A percentile compares a stretch with the other conserved stretches of the same genome.
Evolutionary conservation across 2,113 vertebrate genomes (phyloP).

Genomic region (Chaetodon auriga): DNA sequence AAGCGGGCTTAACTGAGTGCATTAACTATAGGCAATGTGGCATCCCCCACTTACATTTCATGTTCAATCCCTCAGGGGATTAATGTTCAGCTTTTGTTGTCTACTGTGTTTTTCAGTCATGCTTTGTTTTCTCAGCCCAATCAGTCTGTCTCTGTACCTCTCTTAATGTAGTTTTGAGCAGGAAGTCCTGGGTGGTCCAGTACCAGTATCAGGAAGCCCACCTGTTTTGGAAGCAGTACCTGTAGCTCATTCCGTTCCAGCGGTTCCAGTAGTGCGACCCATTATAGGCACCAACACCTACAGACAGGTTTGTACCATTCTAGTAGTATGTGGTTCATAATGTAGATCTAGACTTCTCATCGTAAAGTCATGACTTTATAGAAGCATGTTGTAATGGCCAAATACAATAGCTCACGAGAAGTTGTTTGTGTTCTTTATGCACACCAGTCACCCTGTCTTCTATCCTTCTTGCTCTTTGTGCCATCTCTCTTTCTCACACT

Average conservation of each 20-base stretch:
- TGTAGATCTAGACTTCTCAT: not conserved
- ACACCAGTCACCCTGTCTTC: not conserved
- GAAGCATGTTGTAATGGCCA: not conserved
- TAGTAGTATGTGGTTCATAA: not conserved
- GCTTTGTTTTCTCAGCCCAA: not conserved
- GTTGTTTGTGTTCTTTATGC: not conserved
- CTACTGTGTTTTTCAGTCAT: not conserved
- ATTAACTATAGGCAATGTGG: not conserved
- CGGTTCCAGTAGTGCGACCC: slow-evolving; percentile 85
- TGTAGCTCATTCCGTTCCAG: slow-evolving; percentile 83
- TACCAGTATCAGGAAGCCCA: slow-evolving; percentile 82
- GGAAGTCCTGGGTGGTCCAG: slow-evolving; percentile 91
- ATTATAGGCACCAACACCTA: slow-evolving; percentile 95
- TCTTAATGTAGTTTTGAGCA: slow-evolving; percentile 87
- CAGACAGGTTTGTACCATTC: slow-evolving; percentile 84
- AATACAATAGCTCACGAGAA: not conserved
- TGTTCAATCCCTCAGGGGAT: not conserved
- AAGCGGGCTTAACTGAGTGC: not conserved
- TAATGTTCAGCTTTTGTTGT: not conserved
- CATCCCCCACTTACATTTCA: not conserved
- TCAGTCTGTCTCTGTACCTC: not conserved
- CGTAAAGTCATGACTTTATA: not conserved
- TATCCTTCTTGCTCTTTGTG: not conserved
- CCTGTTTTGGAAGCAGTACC: slow-evolving; percentile 83
- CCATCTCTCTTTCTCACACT: not conserved